Evolutionary conservation across 1,140 invertebrate genomes (phyloP).

Genomic region (Tetragonula clypearis): DNA sequence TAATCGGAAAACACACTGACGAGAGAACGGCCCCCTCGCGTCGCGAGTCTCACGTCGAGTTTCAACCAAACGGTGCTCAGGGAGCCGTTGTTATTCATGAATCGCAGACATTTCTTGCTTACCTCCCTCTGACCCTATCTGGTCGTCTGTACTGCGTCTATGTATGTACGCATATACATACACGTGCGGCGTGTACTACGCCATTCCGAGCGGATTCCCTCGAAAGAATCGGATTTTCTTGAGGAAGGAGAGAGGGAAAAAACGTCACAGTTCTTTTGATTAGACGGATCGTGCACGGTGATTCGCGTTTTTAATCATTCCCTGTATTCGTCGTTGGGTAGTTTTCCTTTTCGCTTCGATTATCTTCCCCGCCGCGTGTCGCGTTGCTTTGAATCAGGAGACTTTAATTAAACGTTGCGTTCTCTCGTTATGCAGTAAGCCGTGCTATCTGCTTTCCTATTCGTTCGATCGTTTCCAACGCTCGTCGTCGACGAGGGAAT

Average conservation of each 20-base stretch:
- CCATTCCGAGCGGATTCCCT: neutral
- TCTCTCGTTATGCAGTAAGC: neutral
- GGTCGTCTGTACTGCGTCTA: constrained; percentile 35
- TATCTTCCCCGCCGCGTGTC: neutral
- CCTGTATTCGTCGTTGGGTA: neutral
- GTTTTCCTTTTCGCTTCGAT: neutral
- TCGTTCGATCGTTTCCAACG: neutral
- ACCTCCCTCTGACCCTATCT: neutral
- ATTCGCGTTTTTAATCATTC: constrained; percentile 5
- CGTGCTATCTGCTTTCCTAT: neutral
- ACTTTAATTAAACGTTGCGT: constrained; percentile 25
- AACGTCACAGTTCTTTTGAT: neutral
- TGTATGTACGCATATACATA: neutral
- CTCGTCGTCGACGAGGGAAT: too few relatives aligned
- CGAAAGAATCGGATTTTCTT: neutral
- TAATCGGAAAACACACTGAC: constrained; percentile 6
- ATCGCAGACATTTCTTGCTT: constrained; percentile 46
- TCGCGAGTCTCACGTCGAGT: neutral
- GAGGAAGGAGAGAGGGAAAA: neutral
- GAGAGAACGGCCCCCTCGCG: neutral
- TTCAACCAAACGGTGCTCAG: constrained; percentile 15
- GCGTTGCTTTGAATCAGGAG: too few relatives aligned
- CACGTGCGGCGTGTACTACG: constrained; percentile 32
- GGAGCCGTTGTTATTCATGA: constrained; percentile 49
- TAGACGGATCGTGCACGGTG: neutral